phyloP scores from a whole-genome alignment of 2,113 vertebrate species.

The Indicator indicator region DNA sequence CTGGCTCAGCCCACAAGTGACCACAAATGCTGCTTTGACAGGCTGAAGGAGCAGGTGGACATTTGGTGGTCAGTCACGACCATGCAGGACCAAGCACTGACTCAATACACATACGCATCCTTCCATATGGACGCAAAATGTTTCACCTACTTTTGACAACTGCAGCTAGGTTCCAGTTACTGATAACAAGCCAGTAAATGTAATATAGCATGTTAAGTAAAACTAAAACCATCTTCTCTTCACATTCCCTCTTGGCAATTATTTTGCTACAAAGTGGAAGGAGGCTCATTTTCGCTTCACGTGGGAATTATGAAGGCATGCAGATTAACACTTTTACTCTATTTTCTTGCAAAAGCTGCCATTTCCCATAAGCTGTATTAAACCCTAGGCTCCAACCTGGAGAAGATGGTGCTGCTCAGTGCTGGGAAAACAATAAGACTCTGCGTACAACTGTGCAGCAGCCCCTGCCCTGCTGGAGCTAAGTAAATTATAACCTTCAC shows the following conservation, averaged over 20 bases:
- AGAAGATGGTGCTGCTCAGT: conserved; percentile 18
- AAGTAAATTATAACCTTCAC: conserved; percentile 63
- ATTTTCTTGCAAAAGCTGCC: conserved; percentile 18
- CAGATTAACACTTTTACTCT: conserved; percentile 16
- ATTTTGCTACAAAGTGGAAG: background rate
- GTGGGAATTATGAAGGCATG: conserved; percentile 31
- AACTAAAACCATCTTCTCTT: background rate
- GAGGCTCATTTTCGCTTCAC: background rate
- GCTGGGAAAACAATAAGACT: conserved; percentile 25
- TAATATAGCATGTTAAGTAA: background rate
- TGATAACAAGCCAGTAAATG: background rate
- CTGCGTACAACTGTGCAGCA: background rate
- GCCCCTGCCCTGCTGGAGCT: conserved; percentile 49
- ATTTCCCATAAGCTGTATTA: conserved; percentile 34
- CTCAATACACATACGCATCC: background rate
- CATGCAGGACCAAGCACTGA: background rate
- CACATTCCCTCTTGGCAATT: background rate
- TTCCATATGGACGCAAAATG: rapidly evolving
- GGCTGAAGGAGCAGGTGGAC: background rate
- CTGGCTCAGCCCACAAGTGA: background rate
- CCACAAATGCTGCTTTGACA: rapidly evolving
- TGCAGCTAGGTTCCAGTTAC: background rate
- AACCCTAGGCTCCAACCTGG: background rate
- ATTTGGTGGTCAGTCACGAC: background rate
- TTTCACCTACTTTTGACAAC: background rate